Percentiles rank a stretch among this genome's conserved stretches.
Evolutionary conservation across 1,140 invertebrate species (phyloP).

Genomic region (Conus ventricosus): DNA sequence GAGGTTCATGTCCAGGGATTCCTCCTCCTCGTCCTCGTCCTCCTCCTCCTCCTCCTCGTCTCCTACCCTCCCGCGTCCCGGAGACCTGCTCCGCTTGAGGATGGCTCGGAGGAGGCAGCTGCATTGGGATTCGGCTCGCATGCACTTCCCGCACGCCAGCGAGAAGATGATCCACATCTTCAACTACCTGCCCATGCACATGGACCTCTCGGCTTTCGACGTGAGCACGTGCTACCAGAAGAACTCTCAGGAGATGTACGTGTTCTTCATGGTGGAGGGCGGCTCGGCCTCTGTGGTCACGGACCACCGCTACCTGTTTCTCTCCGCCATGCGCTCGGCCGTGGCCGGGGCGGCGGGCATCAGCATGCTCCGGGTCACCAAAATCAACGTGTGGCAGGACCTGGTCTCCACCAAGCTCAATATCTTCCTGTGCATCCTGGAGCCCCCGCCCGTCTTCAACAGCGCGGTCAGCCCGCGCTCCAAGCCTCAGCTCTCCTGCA

Average conservation of each 20-base stretch:
- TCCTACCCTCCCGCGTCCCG: background rate
- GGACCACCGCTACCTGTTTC: constrained; percentile 8
- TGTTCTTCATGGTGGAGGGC: constrained; percentile 16
- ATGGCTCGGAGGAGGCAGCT: background rate
- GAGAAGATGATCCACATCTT: constrained; percentile 34
- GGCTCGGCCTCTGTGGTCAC: background rate
- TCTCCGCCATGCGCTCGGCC: background rate
- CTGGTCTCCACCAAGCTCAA: constrained; percentile 12
- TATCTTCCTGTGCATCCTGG: constrained; percentile 17
- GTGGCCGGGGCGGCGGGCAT: background rate
- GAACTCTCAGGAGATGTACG: constrained; percentile 13
- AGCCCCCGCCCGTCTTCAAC: background rate
- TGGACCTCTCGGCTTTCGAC: constrained; percentile 19
- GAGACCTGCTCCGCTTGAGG: background rate
- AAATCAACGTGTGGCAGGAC: constrained; percentile 26
- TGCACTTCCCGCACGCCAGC: background rate
- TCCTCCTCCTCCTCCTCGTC: background rate
- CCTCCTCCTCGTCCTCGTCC: background rate
- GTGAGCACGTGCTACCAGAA: constrained; percentile 32
- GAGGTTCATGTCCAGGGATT: too few species aligned
- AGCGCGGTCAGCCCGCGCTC: background rate
- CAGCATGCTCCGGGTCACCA: constrained; percentile 6
- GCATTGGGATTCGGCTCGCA: constrained; percentile 17
- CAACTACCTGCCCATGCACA: constrained; percentile 19
- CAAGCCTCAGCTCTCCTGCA: background rate